Percentiles rank a stretch among this genome's conserved stretches.
phyloP scores from a whole-genome alignment of 2,888 invertebrate species.

The Noctua pronuba region DNA sequence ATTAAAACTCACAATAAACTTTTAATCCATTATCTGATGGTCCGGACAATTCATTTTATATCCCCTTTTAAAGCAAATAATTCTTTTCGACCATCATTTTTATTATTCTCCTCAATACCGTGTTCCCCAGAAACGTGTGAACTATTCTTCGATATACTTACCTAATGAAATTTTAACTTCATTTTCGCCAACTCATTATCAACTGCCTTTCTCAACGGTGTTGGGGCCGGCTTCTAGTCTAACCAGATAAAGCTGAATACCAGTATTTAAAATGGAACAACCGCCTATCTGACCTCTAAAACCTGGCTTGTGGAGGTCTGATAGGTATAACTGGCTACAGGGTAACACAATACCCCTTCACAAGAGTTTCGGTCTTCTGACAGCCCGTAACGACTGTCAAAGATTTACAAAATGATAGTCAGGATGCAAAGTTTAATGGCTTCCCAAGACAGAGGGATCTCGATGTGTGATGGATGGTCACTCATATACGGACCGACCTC shows the following conservation, averaged over 20 bases:
- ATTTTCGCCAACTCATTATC: neutral
- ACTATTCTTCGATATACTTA: neutral
- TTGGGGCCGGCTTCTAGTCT: neutral
- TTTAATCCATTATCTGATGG: conserved; percentile 25
- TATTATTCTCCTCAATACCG: conserved; percentile 3
- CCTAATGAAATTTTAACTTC: neutral
- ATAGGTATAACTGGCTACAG: neutral
- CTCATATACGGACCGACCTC: neutral
- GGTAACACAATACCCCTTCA: neutral
- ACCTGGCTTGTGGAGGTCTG: no score
- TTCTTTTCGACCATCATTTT: neutral
- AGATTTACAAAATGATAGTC: neutral
- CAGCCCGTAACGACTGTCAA: neutral
- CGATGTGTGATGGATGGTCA: neutral
- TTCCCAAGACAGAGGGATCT: neutral
- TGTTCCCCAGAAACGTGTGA: neutral
- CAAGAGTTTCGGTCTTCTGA: neutral
- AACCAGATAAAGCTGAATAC: neutral
- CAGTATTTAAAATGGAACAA: neutral
- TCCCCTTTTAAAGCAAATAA: conserved; percentile 19
- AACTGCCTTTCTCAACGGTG: neutral
- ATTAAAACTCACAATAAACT: conserved; percentile 21
- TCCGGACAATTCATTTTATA: conserved; percentile 20
- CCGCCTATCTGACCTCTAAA: neutral
- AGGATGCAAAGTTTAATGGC: neutral